Conservation (phyloP, 1,140 invertebrate genomes). For the Dolichoris vasculosae region DNA sequence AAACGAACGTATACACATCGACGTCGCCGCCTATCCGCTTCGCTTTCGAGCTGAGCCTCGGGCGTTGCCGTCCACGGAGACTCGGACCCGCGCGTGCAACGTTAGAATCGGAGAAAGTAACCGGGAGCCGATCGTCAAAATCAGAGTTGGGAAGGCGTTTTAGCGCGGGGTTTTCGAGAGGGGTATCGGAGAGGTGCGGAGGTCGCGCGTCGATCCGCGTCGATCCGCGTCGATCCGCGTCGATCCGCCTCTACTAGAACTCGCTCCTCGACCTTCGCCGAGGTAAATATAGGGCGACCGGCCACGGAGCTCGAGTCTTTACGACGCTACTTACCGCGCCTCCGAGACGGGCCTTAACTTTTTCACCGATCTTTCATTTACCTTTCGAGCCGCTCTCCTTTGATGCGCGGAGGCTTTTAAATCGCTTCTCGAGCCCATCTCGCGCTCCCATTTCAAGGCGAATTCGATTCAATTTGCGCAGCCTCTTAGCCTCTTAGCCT, state of each 20-base stretch:
- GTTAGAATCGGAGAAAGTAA: constrained; percentile 70
- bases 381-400: neutral
- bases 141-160: constrained; percentile 61
- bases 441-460: neutral
- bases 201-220: neutral
- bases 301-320: neutral
- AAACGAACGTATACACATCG: neutral
- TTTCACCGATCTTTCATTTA: neutral
- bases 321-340: neutral
- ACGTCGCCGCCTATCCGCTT: constrained; percentile 59
- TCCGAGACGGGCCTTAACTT: neutral
- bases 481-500: no score
- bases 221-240: no score
- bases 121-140: constrained; percentile 62
- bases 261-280: neutral
- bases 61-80: no score
- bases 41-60: constrained; percentile 62
- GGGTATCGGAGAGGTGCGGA: no score
- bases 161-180: neutral
- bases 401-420: no score
- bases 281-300: neutral
- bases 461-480: no score
- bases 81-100: constrained; percentile 52
- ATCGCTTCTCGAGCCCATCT: neutral
- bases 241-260: no score